Evolutionary conservation across 2,797 vertebrate genomes (phyloP), one percentile per base, ranked within the genome.

Genomic region (Channa striata): DNA sequence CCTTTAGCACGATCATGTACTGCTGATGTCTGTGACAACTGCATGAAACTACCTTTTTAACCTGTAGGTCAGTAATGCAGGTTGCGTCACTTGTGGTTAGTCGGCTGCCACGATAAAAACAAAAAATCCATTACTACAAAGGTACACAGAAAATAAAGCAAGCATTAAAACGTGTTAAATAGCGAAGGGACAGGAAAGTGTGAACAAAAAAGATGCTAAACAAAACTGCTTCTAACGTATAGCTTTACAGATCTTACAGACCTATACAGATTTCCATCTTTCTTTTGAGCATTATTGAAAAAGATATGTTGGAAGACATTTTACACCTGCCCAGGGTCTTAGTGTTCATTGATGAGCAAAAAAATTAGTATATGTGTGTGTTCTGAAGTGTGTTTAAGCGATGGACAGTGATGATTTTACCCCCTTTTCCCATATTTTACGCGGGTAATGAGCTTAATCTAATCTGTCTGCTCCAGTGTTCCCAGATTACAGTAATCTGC

Each of bases 401-500:
- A 34, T 49, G 46, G 17, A 46, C 60, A 20, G 69, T 74, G 77
- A 82, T 76, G 81, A 84, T 81, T 82, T 89, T 81, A 83, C 83
- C 84, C 75, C 72, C 59, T 85, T 85, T 82, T 67, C 64, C 64
- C 49, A 82, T 81, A 79, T 88, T 88, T 84, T 80, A 68, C 78
- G 68, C 85, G 72, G 78, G 80, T 90, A 89, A 90, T 90, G 82
- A 91, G 62, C 82, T 92, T 92, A 91, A 90, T 87, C 78, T 93
- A 92, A 93, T 94, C 92, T 91, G 84, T 91, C 85, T 88, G 85
- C 85, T 88, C 80, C 88, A 90, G 83, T 92, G 85, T 91, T 90
- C 81, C 74, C 87, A 91, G 91, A 93, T 93, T 93, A 93, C 84
- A 80, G 87, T 93, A 92, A 94, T 94, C 88, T 90, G 83, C 72